Evolutionary conservation across 2,888 invertebrate genomes (phyloP).

Genomic region (Gerris lacustris): DNA sequence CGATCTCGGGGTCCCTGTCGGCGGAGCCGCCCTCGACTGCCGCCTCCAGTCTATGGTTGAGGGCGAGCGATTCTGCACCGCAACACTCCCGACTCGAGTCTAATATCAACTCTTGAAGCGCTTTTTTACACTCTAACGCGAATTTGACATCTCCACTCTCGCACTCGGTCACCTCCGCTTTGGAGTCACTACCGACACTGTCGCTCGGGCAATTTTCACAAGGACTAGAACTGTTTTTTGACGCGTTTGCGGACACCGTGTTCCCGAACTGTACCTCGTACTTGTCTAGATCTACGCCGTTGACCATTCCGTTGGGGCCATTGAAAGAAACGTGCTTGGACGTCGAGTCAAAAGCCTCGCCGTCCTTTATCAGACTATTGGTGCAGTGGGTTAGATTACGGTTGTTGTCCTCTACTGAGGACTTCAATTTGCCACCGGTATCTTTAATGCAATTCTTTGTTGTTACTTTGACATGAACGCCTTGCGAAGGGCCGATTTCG

Average conservation of each 20-base stretch:
- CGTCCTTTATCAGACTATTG: background rate
- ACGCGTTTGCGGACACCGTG: background rate
- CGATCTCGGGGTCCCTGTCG: constrained; percentile 33
- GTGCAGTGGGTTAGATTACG: constrained; percentile 3
- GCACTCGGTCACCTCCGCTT: background rate
- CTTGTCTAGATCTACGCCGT: background rate
- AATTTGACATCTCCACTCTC: constrained; percentile 1
- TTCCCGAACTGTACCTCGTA: background rate
- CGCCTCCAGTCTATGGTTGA: constrained; percentile 1
- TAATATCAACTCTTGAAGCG: background rate
- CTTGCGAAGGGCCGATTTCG: background rate
- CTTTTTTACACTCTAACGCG: background rate
- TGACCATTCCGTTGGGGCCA: background rate
- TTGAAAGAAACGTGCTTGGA: constrained; percentile 12
- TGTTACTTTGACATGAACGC: background rate
- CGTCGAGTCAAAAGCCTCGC: constrained; percentile 8
- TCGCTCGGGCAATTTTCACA: constrained; percentile 20
- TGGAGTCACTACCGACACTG: constrained; percentile 4
- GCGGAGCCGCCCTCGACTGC: constrained; percentile 1
- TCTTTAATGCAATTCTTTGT: constrained; percentile 1
- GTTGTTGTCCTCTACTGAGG: background rate
- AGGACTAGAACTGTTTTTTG: constrained; percentile 28
- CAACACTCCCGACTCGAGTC: background rate
- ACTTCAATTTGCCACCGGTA: background rate
- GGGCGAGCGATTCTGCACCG: constrained; percentile 6